phyloP scores from a whole-genome alignment of 35 echinoderm and acorn worm species.

The Eucidaris tribuloides region DNA sequence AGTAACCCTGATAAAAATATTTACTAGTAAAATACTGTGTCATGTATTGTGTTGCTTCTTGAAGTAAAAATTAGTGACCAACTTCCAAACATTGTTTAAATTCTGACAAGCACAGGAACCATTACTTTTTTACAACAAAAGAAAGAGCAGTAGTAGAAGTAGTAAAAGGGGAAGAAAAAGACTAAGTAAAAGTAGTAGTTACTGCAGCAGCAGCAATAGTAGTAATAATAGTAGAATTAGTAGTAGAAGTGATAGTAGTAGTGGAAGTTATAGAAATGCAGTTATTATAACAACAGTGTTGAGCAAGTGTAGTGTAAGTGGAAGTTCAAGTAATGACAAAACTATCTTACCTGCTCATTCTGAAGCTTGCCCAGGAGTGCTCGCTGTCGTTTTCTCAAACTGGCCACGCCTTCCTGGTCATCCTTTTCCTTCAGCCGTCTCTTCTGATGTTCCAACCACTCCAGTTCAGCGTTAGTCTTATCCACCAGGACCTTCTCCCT shows the following conservation, averaged over 20 bases:
- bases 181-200: background rate
- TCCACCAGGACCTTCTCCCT: conserved; percentile 82
- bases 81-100: no score
- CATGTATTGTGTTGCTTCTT: no score
- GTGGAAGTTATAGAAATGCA: background rate
- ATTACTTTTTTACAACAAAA: no score
- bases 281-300: background rate
- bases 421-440: conserved; percentile 57
- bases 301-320: background rate
- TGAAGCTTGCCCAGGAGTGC: conserved; percentile 55
- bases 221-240: no score
- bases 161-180: no score
- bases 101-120: no score
- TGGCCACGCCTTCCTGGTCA: conserved; percentile 53
- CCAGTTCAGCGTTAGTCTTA: conserved; percentile 89
- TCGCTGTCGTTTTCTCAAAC: conserved; percentile 65
- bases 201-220: no score
- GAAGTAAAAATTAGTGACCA: no score
- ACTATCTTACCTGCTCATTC: conserved; percentile 85
- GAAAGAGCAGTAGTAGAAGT: no score
- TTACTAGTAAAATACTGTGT: no score
- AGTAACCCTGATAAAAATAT: no score
- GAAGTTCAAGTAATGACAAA: background rate
- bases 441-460: conserved; percentile 97
- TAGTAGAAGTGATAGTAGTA: no score